Evolutionary conservation across 2,113 vertebrate genomes (phyloP).

Genomic region (Holacanthus passer): DNA sequence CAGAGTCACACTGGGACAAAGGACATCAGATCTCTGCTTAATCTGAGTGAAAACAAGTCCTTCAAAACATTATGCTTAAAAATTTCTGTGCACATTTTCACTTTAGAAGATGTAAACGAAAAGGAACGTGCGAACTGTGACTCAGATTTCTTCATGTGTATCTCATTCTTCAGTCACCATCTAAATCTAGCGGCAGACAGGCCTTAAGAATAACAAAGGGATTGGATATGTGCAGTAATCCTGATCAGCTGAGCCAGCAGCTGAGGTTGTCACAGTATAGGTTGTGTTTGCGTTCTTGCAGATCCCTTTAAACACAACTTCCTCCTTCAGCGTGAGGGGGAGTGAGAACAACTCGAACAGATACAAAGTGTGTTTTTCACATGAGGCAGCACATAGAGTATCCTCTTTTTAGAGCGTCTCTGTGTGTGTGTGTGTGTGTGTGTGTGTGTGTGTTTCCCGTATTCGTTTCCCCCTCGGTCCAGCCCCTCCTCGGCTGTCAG

Average conservation of each 20-base stretch:
- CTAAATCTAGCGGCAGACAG: background rate
- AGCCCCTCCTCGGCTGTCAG: slow-evolving; percentile 38
- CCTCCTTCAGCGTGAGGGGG: slow-evolving; percentile 27
- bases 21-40: background rate
- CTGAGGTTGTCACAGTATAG: slow-evolving; percentile 7
- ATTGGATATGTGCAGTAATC: background rate
- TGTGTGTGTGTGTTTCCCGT: slow-evolving; percentile 19
- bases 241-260: slow-evolving; percentile 54
- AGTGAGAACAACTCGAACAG: background rate
- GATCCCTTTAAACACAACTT: slow-evolving; percentile 1
- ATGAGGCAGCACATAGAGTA: background rate
- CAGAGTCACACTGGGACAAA: background rate
- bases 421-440: slow-evolving; percentile 14
- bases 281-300: slow-evolving; percentile 12
- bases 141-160: no score
- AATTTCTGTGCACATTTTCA: no score
- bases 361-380: slow-evolving; percentile 39
- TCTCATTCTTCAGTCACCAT: background rate
- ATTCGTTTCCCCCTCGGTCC: slow-evolving; percentile 8
- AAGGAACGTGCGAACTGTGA: no score
- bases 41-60: background rate
- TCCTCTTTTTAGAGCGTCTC: slow-evolving; percentile 21
- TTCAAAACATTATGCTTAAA: background rate
- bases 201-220: slow-evolving; percentile 1
- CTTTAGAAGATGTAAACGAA: background rate